A percentile compares a stretch with the other conserved stretches of the same genome.
Evolutionary conservation across 2,888 invertebrate species (phyloP).

Genomic region (Drosophila paracracens): DNA sequence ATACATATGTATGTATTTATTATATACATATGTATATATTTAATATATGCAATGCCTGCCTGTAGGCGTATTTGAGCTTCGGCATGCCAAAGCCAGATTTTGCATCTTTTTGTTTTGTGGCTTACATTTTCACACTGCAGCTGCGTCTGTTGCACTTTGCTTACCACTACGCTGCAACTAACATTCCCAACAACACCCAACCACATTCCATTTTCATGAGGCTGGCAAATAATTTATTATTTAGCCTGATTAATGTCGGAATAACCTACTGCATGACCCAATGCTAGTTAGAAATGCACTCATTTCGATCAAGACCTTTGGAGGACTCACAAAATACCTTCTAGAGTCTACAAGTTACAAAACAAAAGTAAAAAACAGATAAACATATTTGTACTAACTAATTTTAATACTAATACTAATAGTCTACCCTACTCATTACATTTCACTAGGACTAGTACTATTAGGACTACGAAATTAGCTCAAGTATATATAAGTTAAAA

Average conservation of each 20-base stretch:
- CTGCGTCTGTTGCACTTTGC: slow-evolving; percentile 14
- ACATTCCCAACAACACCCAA: not conserved
- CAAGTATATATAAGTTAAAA: not conserved
- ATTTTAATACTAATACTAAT: not conserved
- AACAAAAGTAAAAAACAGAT: not conserved
- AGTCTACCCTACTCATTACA: not conserved
- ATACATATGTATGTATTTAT: not conserved
- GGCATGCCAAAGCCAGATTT: slow-evolving; percentile 7
- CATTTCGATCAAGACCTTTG: not conserved
- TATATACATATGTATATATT: not conserved
- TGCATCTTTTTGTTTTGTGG: not conserved
- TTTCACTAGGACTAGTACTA: not conserved
- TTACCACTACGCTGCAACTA: not conserved
- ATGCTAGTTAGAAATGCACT: not conserved
- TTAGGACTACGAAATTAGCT: not conserved
- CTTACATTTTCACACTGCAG: not conserved
- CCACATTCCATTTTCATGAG: not conserved
- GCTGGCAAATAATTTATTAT: not conserved
- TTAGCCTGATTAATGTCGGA: not conserved
- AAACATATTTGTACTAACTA: not conserved
- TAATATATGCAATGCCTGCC: not conserved
- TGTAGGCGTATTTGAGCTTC: slow-evolving; percentile 12
- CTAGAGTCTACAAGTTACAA: not conserved
- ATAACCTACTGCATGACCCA: not conserved
- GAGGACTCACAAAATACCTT: not conserved